Conservation (phyloP, 2,797 vertebrate genomes). For the Hypotaenidia okinawae region DNA sequence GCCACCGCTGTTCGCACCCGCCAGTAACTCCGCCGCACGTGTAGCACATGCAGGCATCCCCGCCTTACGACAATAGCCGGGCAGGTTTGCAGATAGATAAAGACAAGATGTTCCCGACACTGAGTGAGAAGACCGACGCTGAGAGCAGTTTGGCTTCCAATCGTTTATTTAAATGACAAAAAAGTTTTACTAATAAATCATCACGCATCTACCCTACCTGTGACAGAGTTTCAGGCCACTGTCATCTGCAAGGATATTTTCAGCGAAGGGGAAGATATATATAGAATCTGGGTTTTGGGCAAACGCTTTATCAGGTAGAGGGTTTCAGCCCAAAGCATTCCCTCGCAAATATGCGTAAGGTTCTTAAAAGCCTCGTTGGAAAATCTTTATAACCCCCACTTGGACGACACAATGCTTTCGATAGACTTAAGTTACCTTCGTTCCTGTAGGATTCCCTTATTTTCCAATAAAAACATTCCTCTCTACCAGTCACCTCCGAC, state of each 20-base stretch:
- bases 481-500: not conserved
- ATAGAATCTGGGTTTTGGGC: slow-evolving; percentile 17
- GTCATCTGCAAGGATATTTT: not conserved
- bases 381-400: not conserved
- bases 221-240: not conserved
- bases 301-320: not conserved
- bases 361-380: not conserved
- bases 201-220: not conserved
- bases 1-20: not conserved
- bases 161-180: not conserved
- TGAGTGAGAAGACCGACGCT: not conserved
- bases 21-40: not conserved
- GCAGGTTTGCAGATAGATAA: not conserved
- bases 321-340: not conserved
- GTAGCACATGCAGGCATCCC: not conserved
- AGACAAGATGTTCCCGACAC: not conserved
- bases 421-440: not conserved
- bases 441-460: slow-evolving; percentile 13
- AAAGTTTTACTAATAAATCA: not conserved
- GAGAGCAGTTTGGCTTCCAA: not conserved
- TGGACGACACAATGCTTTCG: not conserved
- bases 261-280: slow-evolving; percentile 7
- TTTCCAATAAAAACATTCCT: slow-evolving; percentile 41
- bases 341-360: not conserved
- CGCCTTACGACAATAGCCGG: not conserved